A percentile compares a stretch with the other conserved stretches of the same genome.
phyloP scores from a whole-genome alignment of 1,140 invertebrate species.

The Philopotamus ludificatus region DNA sequence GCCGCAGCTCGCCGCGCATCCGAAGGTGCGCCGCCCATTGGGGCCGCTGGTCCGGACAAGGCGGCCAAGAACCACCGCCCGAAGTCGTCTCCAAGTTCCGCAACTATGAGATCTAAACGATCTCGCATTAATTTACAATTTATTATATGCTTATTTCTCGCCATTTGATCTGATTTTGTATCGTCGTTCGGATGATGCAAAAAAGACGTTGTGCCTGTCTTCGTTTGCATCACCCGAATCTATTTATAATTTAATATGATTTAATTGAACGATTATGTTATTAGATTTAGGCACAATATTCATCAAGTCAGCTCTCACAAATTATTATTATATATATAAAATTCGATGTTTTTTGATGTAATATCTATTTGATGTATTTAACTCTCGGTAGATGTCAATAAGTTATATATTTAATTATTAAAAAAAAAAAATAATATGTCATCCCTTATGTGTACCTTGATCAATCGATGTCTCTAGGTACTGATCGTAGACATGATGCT shows the following conservation, averaged over 20 bases:
- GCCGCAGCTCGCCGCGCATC: conserved; percentile 71
- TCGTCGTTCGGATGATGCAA: no score
- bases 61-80: conserved; percentile 65
- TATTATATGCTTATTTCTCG: no score
- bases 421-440: conserved; percentile 21
- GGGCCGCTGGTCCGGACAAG: conserved; percentile 64
- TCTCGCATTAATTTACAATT: no score
- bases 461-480: conserved; percentile 26
- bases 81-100: conserved; percentile 88
- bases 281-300: conserved; percentile 52
- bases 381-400: conserved; percentile 42
- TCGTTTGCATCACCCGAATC: conserved; percentile 7
- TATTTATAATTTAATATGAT: no score
- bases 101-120: conserved; percentile 93
- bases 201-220: conserved; percentile 40
- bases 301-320: conserved; percentile 56
- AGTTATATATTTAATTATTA: conserved; percentile 14
- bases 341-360: conserved; percentile 40
- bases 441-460: conserved; percentile 36
- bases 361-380: conserved; percentile 41
- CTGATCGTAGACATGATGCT: conserved; percentile 40
- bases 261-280: conserved; percentile 17
- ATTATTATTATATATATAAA: conserved; percentile 28
- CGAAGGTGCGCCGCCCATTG: conserved; percentile 74
- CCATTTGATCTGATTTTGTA: no score